These are phyloP conservation scores for Sebastes reedi DNA, from an alignment of 2,797 vertebrate species.

Conservation along the genomic window DNA sequence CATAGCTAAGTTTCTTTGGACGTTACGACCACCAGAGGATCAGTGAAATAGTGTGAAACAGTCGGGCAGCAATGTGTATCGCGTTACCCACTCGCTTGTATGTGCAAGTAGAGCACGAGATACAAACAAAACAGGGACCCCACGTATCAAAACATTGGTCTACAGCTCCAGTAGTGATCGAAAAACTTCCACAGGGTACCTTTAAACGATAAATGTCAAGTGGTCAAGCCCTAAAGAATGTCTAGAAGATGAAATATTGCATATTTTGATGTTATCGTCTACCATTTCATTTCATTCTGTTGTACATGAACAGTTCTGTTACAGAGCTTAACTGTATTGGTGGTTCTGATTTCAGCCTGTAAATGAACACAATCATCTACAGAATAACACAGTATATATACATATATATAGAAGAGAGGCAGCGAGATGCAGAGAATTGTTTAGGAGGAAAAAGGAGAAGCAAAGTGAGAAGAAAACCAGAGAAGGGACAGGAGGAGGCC, in stretches of 20 bases:
- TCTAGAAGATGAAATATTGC: background rate
- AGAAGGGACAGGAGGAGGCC: constrained; percentile 44
- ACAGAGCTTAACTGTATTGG: constrained; percentile 14
- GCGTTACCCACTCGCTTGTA: background rate
- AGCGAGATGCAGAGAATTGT: constrained; percentile 2
- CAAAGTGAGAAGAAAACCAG: constrained; percentile 42
- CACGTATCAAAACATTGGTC: background rate
- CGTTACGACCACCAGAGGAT: background rate
- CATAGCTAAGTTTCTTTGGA: too few relatives aligned
- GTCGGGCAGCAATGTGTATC: background rate
- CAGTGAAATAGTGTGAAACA: background rate
- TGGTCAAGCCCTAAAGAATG: background rate
- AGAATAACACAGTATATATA: constrained; percentile 1
- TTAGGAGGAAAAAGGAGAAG: constrained; percentile 25
- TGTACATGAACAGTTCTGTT: background rate
- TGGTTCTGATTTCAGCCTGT: background rate
- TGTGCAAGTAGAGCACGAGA: background rate
- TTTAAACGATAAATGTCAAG: background rate
- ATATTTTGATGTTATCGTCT: background rate
- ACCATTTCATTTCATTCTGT: background rate
- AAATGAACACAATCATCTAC: constrained; percentile 15
- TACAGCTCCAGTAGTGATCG: background rate
- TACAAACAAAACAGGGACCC: background rate
- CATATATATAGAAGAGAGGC: background rate
- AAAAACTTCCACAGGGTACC: background rate